Conservation (phyloP, 1,140 invertebrate species). For the Lethrus apterus region DNA sequence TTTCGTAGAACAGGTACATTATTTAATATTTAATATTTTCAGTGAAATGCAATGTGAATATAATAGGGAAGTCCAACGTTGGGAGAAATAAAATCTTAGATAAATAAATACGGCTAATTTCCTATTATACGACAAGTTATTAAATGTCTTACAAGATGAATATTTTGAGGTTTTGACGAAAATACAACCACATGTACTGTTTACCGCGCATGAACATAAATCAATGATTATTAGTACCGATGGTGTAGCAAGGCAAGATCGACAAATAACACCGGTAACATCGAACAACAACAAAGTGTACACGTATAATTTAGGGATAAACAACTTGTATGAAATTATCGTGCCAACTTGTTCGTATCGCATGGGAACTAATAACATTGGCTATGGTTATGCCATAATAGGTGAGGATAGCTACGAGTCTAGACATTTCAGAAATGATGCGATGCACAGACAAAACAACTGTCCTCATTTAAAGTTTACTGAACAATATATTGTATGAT, state of each 20-base stretch:
- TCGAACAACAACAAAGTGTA: slow-evolving; percentile 45
- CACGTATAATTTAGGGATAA: slow-evolving; percentile 43
- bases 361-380: slow-evolving; percentile 80
- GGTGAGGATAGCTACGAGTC: slow-evolving; percentile 49
- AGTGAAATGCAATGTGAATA: too few species aligned
- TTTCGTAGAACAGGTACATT: slow-evolving; percentile 53
- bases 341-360: slow-evolving; percentile 91
- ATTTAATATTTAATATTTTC: too few species aligned
- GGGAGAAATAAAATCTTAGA: too few species aligned
- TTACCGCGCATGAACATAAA: slow-evolving; percentile 79
- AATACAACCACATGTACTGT: slow-evolving; percentile 69
- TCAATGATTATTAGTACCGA: slow-evolving; percentile 51
- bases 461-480: not conserved
- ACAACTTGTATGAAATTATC: slow-evolving; percentile 70
- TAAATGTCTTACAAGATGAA: too few species aligned
- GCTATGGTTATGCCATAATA: slow-evolving; percentile 74
- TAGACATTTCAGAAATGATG: not conserved
- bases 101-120: too few species aligned
- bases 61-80: too few species aligned
- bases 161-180: slow-evolving; percentile 52
- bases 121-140: too few species aligned
- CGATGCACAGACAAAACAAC: not conserved
- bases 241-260: slow-evolving; percentile 42
- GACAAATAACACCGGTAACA: slow-evolving; percentile 42
- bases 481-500: too few species aligned